Evolutionary conservation across 2,888 invertebrate genomes (phyloP), one percentile per base, ranked within the genome.

Genomic region (Epirrita christyi): DNA sequence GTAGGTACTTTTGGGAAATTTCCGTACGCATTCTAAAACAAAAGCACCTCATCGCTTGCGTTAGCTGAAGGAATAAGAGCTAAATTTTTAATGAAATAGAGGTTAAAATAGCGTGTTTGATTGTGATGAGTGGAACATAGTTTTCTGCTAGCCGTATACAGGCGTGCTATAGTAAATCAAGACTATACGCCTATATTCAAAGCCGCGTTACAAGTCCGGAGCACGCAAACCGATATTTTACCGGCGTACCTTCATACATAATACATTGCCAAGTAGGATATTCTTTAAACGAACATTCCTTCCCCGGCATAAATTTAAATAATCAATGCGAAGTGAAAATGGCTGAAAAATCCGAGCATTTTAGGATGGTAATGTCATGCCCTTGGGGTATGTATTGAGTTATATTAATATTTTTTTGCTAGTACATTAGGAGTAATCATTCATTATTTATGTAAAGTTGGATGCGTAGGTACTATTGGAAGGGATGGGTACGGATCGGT

Each of bases 141-240:
- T 65, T 64, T 58, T 38, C 48, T 42, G 38, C 28, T 36, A 42
- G 32, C 34, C 48, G 21, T 21, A 21, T 21, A 21, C 21, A 41
- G 44, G 13, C 44, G 34, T 36, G 56, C 53, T 32, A 13, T 45
- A 63, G 53, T 76, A 75, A 75, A 76, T 75, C 71, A 75, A 72
- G 65, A 58, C 55, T 55, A 50, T 63, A 58, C 68, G 65, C 70
- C 68, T 62, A 68, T 70, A 75, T 75, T 70, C 70, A 57, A 59
- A 67, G 58, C 56, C 73, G 61, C 67, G 70, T 81, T 83, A 84
- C 80, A 83, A 83, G 83, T 78, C 76, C 73, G 55, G 61, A 64
- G 68, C 87, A 88, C 86, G 88, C 86, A 70, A 88, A 72, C 78
- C 77, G 72, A 85, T 86, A 86, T 83, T 85, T 85, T 80, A 81